Evolutionary conservation across 2,113 vertebrate genomes (phyloP), one percentile per base, ranked within the genome.

Genomic region (Misgurnus mizolepis): DNA sequence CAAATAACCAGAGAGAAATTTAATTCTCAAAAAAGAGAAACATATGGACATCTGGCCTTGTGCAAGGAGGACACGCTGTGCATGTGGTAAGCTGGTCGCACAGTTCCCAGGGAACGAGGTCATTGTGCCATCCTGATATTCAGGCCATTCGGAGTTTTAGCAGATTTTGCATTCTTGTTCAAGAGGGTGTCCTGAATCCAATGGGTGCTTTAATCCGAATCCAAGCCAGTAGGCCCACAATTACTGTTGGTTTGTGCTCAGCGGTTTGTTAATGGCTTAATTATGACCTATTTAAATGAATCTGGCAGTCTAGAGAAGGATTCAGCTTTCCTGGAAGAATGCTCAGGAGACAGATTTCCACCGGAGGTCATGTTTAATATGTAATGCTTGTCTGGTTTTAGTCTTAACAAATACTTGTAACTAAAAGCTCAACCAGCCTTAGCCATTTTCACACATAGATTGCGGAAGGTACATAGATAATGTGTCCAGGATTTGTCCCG

Each of bases 211-310:
- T 80, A 34, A 84, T 85, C 73, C 80, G 82, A 74, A 83, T 79
- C 45, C 67, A 82, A 22, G 75, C 84, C 82, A 68, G 60, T 72
- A 79, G 83, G 76, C 71, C 47, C 86, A 84, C 86, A 87, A 88
- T 89, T 90, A 87, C 82, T 82, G 83, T 78, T 56, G 17, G 43
- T 62, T 58, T 43, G 68, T 75, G 7, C 56, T 83, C 85, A 79
- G 83, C 81, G 80, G 85, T 56, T 73, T 80, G 82, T 80, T 86
- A 89, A 91, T 81, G 82, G 80, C 84, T 78, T 87, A 86, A 91
- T 87, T 87, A 84, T 83, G 82, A 89, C 84, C 87, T 78, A 83
- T 68, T 88, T 90, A 81, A 85, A 85, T 86, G 75, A 83, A 88
- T 73, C 86, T 76, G 83, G 75, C 69, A 80, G 79, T 84, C 86